Evolutionary conservation across 1,140 invertebrate genomes (phyloP), one percentile per base, ranked within the genome.

Genomic region (Cataglyphis hispanica): DNA sequence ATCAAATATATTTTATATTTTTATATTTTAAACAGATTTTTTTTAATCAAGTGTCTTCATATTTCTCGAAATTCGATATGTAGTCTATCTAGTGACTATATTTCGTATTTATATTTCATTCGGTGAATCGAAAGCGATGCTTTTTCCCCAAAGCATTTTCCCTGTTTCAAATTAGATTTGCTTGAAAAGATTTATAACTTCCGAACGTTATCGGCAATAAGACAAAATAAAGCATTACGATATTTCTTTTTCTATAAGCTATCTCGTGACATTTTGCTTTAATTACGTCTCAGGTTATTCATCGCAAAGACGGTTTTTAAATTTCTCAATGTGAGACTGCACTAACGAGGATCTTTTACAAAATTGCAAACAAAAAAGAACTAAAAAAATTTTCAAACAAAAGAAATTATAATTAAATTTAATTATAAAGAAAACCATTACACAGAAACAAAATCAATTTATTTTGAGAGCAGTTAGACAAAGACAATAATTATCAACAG

Each of bases 131-230:
- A 19, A 69, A 80, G 16, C 22, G 13, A 69, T 27, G 22, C 31
- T 56, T 31, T 50, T 19, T 46, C 0, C 0, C 22, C 2, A 63
- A 63, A 77, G 10, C 64, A 27, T 10, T n/a, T 46, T 64, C 11
- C 8, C 13, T 56, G 16, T 16, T n/a, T 69, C 13, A 16, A 40
- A 80, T 69, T 69, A 16, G 43, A 13, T 69, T 56, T 2, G 11
- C 31, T 80, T 22, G 50, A 43, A 60, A 70, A 70, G 50, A 81
- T 81, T 58, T 81, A 70, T 70, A 81, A 80, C 37, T 70, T 37
- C 6, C 50, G 7, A 6, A 70, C 16, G 10, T 81, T 81, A 70
- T 70, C 25, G 3, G 34, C 34, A 70, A 70, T 58, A 66, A 64
- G n/a, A 58, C 10, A 19, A 58, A 81, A 58, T 27, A n/a, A 58